Percentiles rank a stretch among this genome's conserved stretches.
Evolutionary conservation across 2,797 vertebrate genomes (phyloP).

Genomic region (Enteromius radiatus): DNA sequence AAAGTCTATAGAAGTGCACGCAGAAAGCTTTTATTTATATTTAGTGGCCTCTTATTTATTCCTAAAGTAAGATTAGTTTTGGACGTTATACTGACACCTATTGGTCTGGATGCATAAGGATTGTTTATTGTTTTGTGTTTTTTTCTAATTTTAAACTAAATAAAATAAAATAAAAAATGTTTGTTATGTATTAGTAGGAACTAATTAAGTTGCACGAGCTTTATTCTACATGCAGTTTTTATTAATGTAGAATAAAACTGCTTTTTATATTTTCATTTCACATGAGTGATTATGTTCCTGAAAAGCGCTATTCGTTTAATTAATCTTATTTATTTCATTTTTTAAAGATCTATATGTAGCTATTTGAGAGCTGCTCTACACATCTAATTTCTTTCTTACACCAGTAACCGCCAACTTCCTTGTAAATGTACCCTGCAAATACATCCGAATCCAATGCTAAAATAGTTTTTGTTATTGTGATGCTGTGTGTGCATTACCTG

Average conservation of each 20-base stretch:
- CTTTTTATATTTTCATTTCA: not conserved
- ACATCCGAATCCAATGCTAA: slow-evolving; percentile 9
- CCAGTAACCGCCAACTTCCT: not conserved
- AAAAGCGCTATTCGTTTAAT: not conserved
- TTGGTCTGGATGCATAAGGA: slow-evolving; percentile 8
- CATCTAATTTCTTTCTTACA: not conserved
- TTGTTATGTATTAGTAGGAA: not conserved
- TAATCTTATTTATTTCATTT: not conserved
- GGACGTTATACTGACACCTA: slow-evolving; percentile 3
- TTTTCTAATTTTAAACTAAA: not conserved
- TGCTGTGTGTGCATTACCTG: slow-evolving; percentile 41
- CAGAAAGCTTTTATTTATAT: slow-evolving; percentile 1
- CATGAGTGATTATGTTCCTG: not conserved
- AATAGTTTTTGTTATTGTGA: slow-evolving; percentile 38
- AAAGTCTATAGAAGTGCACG: not conserved
- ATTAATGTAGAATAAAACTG: not conserved
- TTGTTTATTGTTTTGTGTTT: not conserved
- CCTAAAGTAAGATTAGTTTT: not conserved
- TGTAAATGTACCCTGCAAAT: not conserved
- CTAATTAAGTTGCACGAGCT: not conserved
- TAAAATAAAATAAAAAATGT: no score
- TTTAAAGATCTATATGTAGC: not conserved
- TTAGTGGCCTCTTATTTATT: not conserved
- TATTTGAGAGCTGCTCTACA: not conserved
- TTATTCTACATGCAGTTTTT: not conserved